phyloP scores from a whole-genome alignment of 2,113 vertebrate species.

The Antennarius striatus region DNA sequence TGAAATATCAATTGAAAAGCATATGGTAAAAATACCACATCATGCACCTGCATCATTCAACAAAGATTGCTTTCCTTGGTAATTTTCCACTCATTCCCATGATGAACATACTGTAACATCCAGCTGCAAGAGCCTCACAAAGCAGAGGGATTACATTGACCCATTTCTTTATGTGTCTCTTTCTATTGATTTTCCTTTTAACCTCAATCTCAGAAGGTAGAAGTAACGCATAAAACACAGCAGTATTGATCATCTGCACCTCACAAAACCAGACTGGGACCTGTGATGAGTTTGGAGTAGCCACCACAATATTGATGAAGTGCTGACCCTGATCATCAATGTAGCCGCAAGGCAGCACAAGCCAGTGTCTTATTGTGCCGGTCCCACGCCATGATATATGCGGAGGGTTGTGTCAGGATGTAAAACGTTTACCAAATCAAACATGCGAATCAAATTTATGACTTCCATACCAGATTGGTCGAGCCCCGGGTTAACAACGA shows the following conservation, averaged over 20 bases:
- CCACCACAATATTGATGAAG: constrained; percentile 26
- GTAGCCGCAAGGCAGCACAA: too few relatives aligned
- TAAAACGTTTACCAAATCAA: too few relatives aligned
- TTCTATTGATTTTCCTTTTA: constrained; percentile 48
- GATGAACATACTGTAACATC: constrained; percentile 20
- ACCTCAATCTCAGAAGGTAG: constrained; percentile 9
- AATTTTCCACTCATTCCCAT: constrained; percentile 29
- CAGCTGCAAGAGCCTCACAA: constrained; percentile 10
- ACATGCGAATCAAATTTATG: too few relatives aligned
- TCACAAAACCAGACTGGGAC: constrained; percentile 8
- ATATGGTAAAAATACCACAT: background rate
- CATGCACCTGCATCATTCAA: constrained; percentile 26
- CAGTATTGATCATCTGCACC: constrained; percentile 26
- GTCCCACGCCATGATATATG: too few relatives aligned
- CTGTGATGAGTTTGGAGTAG: constrained; percentile 6
- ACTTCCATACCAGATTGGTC: too few relatives aligned
- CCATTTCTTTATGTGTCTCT: constrained; percentile 36
- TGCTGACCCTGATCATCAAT: background rate
- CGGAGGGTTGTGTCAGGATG: too few relatives aligned
- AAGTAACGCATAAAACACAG: constrained; percentile 40
- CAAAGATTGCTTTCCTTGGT: constrained; percentile 10
- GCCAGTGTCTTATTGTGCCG: too few relatives aligned
- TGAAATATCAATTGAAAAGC: constrained; percentile 12
- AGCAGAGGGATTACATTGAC: constrained; percentile 41
- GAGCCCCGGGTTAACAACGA: too few relatives aligned